Base-by-base conservation (phyloP, 2,888 invertebrate species). In the Pterostichus madidus region DNA sequence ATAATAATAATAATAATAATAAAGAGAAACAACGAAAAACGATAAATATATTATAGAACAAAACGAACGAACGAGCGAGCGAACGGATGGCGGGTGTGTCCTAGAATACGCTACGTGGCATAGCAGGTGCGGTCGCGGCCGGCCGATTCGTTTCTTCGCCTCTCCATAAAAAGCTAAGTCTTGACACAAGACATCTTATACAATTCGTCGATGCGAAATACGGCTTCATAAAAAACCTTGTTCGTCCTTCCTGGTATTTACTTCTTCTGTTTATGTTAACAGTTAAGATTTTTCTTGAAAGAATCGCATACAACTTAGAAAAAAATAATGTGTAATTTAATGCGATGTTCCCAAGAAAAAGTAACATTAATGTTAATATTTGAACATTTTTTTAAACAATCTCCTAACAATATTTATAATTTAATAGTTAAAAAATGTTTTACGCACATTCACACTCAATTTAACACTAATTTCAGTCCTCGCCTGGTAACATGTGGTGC, bases 381-480 rank as follows among this genome's bases (percentile, higher is more conserved):
- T 85, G 85, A 88, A 88, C 87, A 89, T 88, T 88, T 88, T 87
- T 88, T 89, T 88, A 90, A 83, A 90, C 90, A 90, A 90, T 89
- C 90, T 88, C 89, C 90, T 90, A 90, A 89, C 89, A 89, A 89
- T 89, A 89, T 89, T 88, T 86, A 89, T 89, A 89, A 80, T 79
- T 83, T 84, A 84, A 89, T 89, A 88, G 88, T 89, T 89, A 88
- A 89, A 89, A 89, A 88, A 86, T 87, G 88, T 87, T 87, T 86
- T 84, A 77, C 84, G 84, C 86, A 84, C 85, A 84, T 76, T 83
- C 84, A 85, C 84, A 79, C 84, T 84, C 82, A 83, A 84, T 84
- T 83, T 84, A 83, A 84, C 83, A 84, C 83, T 76, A 78, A 75
- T 82, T 80, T 82, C 78, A 78, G 79, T 80, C 59, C 75, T 80